These are phyloP conservation scores for Gnathonemus echidnorhynchus DNA, from an alignment of 2,113 vertebrate genomes.

Conservation along the genomic window DNA sequence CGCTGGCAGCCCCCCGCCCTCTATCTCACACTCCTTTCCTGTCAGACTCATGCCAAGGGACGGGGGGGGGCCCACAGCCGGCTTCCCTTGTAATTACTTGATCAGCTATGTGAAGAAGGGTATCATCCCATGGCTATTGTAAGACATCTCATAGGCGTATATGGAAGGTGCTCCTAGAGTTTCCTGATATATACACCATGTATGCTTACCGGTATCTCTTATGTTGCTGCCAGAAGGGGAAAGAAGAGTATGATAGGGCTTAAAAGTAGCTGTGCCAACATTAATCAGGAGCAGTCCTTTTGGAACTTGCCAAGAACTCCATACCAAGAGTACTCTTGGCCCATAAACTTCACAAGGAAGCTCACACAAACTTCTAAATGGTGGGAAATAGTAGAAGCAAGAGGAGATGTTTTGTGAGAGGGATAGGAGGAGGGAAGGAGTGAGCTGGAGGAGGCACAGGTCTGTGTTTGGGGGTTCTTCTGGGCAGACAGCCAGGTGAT, in stretches of 20 bases:
- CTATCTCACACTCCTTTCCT: background rate
- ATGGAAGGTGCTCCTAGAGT: background rate
- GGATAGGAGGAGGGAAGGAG: background rate
- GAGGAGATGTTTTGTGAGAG: background rate
- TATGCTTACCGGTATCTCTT: background rate
- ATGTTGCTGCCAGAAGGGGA: background rate
- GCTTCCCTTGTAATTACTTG: background rate
- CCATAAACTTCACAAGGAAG: background rate
- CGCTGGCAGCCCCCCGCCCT: background rate
- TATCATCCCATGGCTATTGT: background rate
- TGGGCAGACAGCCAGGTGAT: background rate
- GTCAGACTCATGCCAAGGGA: background rate
- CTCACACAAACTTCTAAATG: background rate
- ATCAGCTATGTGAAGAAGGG: constrained; percentile 1
- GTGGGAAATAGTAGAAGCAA: background rate
- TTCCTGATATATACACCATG: background rate
- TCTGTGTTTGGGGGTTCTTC: background rate
- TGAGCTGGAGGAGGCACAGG: background rate
- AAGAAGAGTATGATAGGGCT: background rate
- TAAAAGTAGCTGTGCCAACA: background rate
- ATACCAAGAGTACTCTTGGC: background rate
- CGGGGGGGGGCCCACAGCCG: background rate
- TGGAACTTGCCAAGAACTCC: background rate
- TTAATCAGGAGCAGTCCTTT: background rate
- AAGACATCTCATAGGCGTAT: background rate